phyloP scores from a whole-genome alignment of 2,113 vertebrate genomes.

The Clarias magur region DNA sequence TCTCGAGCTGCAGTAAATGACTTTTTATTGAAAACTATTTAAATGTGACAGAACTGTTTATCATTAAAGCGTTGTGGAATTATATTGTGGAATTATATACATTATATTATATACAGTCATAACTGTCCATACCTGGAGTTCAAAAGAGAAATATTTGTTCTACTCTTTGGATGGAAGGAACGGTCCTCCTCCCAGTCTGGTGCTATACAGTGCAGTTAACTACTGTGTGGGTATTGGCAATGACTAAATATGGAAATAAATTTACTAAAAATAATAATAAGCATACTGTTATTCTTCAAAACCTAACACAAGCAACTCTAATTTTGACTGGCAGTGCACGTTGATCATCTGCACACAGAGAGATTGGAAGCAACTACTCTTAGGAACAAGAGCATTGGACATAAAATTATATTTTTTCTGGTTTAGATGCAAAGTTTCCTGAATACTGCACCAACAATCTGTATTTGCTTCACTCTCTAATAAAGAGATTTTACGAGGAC shows the following conservation, averaged over 20 bases:
- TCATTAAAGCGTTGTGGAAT: not conserved
- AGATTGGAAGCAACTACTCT: not conserved
- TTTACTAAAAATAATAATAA: not conserved
- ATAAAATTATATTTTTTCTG: not conserved
- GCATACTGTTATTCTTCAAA: not conserved
- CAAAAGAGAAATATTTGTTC: not conserved
- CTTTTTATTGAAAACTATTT: not conserved
- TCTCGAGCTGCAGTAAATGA: not conserved
- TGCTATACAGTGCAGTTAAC: not conserved
- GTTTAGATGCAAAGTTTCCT: not conserved
- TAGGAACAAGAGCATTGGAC: not conserved
- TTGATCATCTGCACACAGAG: conserved; percentile 1
- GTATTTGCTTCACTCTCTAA: not conserved
- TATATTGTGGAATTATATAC: not conserved
- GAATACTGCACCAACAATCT: not conserved
- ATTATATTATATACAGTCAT: no score
- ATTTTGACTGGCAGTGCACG: conserved; percentile 4
- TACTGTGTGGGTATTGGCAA: not conserved
- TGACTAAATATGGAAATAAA: not conserved
- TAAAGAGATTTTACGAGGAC: not conserved
- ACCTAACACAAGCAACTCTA: not conserved
- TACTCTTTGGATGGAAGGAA: not conserved
- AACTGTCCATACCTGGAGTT: not conserved
- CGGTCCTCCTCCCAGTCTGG: not conserved
- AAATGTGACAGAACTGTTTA: not conserved